Base-by-base conservation (phyloP, 53 echinoderm and acorn worm species). In the Stichopus horrens region DNA sequence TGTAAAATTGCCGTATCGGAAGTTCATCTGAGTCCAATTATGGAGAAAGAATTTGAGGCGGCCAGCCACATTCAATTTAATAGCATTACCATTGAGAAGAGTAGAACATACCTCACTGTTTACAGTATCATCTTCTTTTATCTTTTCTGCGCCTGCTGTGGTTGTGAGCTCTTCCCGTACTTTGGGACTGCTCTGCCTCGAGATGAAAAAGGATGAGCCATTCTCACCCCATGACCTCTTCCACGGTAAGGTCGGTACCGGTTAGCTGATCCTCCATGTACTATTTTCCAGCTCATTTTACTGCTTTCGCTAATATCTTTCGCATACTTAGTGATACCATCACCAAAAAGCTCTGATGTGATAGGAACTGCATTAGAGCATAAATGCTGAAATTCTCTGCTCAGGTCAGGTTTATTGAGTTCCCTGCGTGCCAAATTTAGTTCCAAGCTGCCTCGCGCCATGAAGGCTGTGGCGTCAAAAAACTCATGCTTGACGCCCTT, bases 1-100 rank as follows among this genome's bases (percentile, higher is more conserved):
- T 87, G 87, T 77, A 87, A 16, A 37, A 91, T 68, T 63, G 76
- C 59, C 10, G 9, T 74, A 73, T 91, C 88, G 52, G 88, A 88
- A 18, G 91, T 88, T 57, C 83, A 65, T 59, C 88, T 74, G n/a
- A 71, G 73, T 57, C 91, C 85, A 91, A 59, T 63, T 13, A 5
- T 71, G 7, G 10, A 66, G 13, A 83, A 81, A 88, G 22, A 80
- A 55, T 75, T 91, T 82, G 57, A 91, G 75, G 7, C 88, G 74
- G 79, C 83, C 88, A 37, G 88, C 91, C 55, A 80, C 81, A 6
- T 54, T 83, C 54, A 55, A n/a, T 89, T 89, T 66, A 67, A 77
- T 23, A 22, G 18, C 52, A n/a, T 78, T 78, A 37, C 18, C 6
- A 9, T 7, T 78, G 53, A 11, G 52, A 11, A 5, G 53, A 6